Evolutionary conservation across 2,888 invertebrate genomes (phyloP).

Genomic region (Chydorus sphaericus): DNA sequence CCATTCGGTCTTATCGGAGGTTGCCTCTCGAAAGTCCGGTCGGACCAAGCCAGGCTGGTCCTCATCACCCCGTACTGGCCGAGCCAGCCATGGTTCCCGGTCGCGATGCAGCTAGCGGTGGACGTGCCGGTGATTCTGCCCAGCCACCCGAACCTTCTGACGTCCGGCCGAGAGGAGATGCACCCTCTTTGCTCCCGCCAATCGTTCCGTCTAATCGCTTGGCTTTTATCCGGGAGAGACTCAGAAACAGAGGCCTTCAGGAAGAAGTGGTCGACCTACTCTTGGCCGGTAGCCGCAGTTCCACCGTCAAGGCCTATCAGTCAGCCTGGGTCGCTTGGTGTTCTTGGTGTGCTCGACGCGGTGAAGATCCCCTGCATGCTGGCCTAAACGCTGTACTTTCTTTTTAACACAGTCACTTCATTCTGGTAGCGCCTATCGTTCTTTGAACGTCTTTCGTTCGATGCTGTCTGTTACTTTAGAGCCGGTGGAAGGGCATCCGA

Average conservation of each 20-base stretch:
- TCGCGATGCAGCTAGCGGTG: neutral
- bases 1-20: neutral
- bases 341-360: neutral
- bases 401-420: neutral
- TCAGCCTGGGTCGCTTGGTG: neutral
- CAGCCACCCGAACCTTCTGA: neutral
- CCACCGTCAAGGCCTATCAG: neutral
- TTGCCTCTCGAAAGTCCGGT: neutral
- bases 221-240: neutral
- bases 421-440: neutral
- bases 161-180: neutral
- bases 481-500: neutral
- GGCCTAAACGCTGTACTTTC: neutral
- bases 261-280: neutral
- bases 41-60: neutral
- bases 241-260: neutral
- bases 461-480: neutral
- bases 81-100: neutral
- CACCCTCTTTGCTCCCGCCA: neutral
- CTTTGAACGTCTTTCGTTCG: neutral
- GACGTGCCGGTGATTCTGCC: neutral
- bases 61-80: neutral
- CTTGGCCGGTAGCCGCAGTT: neutral
- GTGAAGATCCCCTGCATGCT: neutral
- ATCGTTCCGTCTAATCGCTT: neutral